Conservation (phyloP, 2,113 vertebrate species). For the Polyodon spathula region DNA sequence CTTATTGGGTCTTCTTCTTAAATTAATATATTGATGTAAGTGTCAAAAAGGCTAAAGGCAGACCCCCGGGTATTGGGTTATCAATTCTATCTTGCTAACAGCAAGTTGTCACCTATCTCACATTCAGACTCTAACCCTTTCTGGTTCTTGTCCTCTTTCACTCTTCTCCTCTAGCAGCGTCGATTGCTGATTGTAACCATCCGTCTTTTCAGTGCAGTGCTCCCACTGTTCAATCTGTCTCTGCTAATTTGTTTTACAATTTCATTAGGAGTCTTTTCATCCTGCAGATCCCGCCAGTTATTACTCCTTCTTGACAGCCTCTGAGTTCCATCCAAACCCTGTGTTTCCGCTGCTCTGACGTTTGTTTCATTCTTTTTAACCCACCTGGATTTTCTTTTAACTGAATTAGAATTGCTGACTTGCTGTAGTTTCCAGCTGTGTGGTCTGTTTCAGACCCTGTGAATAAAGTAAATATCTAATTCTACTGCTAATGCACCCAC, state of each 20-base stretch:
- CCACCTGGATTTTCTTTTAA: not conserved
- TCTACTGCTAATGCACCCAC: constrained; percentile 3
- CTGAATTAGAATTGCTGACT: constrained; percentile 2
- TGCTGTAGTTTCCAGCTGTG: not conserved
- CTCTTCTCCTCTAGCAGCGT: not conserved
- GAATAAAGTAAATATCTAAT: not conserved
- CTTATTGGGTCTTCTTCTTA: no score
- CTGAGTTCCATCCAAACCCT: constrained; percentile 2
- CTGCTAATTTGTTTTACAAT: not conserved
- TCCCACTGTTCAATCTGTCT: not conserved
- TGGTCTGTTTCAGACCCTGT: not conserved
- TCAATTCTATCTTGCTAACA: not conserved
- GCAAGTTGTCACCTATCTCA: not conserved
- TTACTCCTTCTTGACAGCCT: constrained; percentile 5
- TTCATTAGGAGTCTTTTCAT: not conserved
- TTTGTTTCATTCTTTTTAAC: constrained; percentile 7
- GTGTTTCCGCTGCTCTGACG: constrained; percentile 6
- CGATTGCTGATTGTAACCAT: constrained; percentile 1
- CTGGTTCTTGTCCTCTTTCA: not conserved
- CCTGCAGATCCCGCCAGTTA: not conserved
- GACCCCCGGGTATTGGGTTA: no score
- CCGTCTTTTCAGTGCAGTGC: not conserved
- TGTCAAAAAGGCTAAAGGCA: no score
- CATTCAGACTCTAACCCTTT: not conserved
- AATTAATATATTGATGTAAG: no score